Evolutionary conservation across 1,140 invertebrate genomes (phyloP), one percentile per base, ranked within the genome.

Genomic region (Lepidotrigona ventralis): DNA sequence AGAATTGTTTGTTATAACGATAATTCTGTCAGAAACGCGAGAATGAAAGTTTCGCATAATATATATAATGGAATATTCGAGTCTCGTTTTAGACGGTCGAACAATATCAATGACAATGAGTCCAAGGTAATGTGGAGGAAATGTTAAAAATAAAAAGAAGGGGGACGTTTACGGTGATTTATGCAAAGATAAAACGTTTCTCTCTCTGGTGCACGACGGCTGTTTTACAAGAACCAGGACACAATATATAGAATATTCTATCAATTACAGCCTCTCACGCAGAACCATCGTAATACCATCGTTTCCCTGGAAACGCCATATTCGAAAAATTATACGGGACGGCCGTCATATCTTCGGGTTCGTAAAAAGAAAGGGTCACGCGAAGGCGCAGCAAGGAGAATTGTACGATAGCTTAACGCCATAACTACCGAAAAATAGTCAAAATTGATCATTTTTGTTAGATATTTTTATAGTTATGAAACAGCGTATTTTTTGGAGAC

Each of bases 161-260:
- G 15, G 4, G 15, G 21, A 19, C 23, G 23, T 46, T 51, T 70
- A n/a, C n/a, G 1, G 2, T 53, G 1, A 71, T 71, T 71, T 53
- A 71, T 71, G 46, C 46, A 51, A 53, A 51, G 8, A 53, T 19
- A 15, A 71, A 71, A 26, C 23, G 4, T 17, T 17, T 51, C 23
- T 9, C 15, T 2, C 46, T n/a, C 0, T 58, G 19, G 14, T n/a
- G n/a, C 15, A 12, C 11, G n/a, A 21, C n/a, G 26, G 8, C 17
- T 53, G 26, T 15, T 23, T 29, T 54, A 21, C 15, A 58, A 14
- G 56, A 58, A 33, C 21, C 14, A 74, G 72, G 17, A 23, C 29
- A 39, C 26, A 39, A 58, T n/a, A n/a, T n/a, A n/a, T 58, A 58
- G 72, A 74, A 74, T 74, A 74, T 74, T 74, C 72, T 58, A 74